These are phyloP conservation scores for Phyllotreta cruciferae DNA, from an alignment of 2,888 invertebrate species.

Conservation along the genomic window DNA sequence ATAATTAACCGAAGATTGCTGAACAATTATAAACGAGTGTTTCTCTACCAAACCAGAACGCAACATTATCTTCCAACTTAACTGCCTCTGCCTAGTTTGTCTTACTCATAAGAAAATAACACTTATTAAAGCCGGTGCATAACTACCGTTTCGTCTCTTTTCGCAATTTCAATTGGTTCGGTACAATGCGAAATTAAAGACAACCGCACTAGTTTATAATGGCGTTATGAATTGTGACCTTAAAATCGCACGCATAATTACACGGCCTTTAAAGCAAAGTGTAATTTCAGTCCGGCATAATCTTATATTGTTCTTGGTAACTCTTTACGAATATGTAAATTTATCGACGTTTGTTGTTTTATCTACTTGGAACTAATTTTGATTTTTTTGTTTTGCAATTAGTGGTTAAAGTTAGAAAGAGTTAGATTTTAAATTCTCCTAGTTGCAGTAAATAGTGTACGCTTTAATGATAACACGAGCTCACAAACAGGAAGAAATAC, in stretches of 20 bases:
- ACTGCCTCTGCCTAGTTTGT: constrained; percentile 7
- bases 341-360: too few relatives aligned
- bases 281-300: constrained; percentile 10
- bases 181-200: constrained; percentile 16
- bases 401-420: too few relatives aligned
- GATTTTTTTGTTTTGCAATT: too few relatives aligned
- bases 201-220: constrained; percentile 20
- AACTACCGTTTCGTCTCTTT: constrained; percentile 11
- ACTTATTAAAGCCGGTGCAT: constrained; percentile 4
- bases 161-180: constrained; percentile 12
- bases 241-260: constrained; percentile 17
- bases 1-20: too few relatives aligned
- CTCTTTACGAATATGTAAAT: too few relatives aligned
- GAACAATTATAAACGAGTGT: too few relatives aligned
- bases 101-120: constrained; percentile 13
- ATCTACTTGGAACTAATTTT: too few relatives aligned
- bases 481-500: constrained; percentile 6
- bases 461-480: not conserved
- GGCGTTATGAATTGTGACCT: constrained; percentile 20
- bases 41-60: too few relatives aligned
- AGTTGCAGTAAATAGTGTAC: too few relatives aligned
- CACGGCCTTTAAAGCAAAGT: not conserved
- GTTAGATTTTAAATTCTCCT: too few relatives aligned
- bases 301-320: not conserved
- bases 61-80: too few relatives aligned